Base-by-base conservation (phyloP, 2,888 invertebrate genomes). In the Dicyrtomina minuta region DNA sequence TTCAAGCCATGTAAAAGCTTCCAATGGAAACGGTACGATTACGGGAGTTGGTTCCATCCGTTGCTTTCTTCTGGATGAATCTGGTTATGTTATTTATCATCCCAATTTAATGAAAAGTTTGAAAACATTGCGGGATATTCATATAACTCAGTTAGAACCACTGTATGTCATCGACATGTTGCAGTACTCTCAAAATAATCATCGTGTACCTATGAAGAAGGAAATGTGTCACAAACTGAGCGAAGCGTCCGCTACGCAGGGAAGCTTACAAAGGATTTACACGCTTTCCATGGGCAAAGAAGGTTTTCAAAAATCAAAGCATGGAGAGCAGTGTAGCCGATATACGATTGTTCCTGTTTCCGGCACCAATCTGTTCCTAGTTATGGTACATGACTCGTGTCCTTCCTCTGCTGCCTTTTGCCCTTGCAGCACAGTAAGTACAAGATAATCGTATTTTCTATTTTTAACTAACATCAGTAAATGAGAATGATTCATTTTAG, bases 101-200 rank as follows among this genome's bases (percentile, higher is more conserved):
- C 93, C 92, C 13, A 88, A 89, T 58, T 84, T 95, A 74, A 86
- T 65, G 0, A 51, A 61, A 5, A 56, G 61, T 13, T 44, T 74
- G 27, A 66, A 67, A 22, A 60, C 65, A 1, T 10, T 62, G 15
- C 41, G 44, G 6, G 88, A 89, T 75, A 90, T 90, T 77, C 96
- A 96, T 82, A 88, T 96, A 55, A 93, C 94, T 0, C 93, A 94
- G 80, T 90, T 91, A 83, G 96, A 96, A 82, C 90, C 93, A 0
- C 86, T 92, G 81, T 89, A 95, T 24, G 92, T 94, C 12, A 93
- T 91, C 81, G 94, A 95, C 80, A 90, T 96, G 82, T 83, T 95
- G 15, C 92, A 92, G 81, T 93, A 93, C 79, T 89, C 89, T 78
- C 86, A 88, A 61, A 89, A 94, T 79, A 61, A 53, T 15, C 39